Percentiles rank a stretch among this genome's conserved stretches.
These are phyloP conservation scores for Galerucella pusilla DNA, from an alignment of 2,888 invertebrate species.

Conservation along the genomic window DNA sequence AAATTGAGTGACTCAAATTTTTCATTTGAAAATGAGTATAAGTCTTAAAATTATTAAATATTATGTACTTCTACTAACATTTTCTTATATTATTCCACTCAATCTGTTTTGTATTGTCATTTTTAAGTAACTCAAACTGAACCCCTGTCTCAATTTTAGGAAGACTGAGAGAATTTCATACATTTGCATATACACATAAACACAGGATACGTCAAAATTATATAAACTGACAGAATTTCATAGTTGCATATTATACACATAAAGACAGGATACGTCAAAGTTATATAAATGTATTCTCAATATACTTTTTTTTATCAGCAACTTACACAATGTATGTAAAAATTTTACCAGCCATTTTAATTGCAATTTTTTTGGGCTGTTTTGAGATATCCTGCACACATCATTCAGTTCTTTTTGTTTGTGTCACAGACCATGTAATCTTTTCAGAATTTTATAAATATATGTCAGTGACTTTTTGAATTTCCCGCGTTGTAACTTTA, in stretches of 20 bases:
- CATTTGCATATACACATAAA: conserved; percentile 35
- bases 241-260: conserved; percentile 38
- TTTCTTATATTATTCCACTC: conserved; percentile 46
- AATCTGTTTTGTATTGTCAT: conserved; percentile 52
- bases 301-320: too few species aligned
- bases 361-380: too few species aligned
- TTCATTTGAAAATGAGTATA: conserved; percentile 39
- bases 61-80: conserved; percentile 36
- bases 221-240: conserved; percentile 35
- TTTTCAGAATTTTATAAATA: too few species aligned
- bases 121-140: conserved; percentile 52
- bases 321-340: too few species aligned
- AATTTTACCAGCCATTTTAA: too few species aligned
- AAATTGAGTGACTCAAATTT: conserved; percentile 30
- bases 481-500: too few species aligned
- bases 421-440: too few species aligned
- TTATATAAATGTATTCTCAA: conserved; percentile 8
- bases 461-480: too few species aligned
- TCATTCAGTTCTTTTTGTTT: too few species aligned
- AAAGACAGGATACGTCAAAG: conserved; percentile 17
- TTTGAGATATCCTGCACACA: too few species aligned
- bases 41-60: conserved; percentile 41
- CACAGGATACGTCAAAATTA: conserved; percentile 22
- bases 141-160: conserved; percentile 50
- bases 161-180: conserved; percentile 46